Percentiles rank a stretch among this genome's conserved stretches.
phyloP scores from a whole-genome alignment of 2,797 vertebrate genomes.

The Hyperoplus lanceolatus region DNA sequence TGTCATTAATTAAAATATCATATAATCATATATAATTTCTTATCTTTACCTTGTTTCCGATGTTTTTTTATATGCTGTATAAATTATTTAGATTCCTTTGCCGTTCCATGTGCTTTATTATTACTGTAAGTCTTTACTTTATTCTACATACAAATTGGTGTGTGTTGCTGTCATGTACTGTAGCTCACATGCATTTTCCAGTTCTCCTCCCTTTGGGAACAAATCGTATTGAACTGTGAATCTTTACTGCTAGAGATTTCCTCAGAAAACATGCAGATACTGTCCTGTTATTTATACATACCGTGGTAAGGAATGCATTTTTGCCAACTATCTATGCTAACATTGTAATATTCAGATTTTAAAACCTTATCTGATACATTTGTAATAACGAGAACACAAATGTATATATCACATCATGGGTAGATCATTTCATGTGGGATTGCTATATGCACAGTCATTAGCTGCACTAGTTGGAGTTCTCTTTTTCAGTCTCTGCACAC shows the following conservation, averaged over 20 bases:
- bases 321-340: conserved; percentile 9
- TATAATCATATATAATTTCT: too few species aligned
- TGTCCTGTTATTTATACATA: too few species aligned
- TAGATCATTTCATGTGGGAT: conserved; percentile 36
- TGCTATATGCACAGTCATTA: conserved; percentile 50
- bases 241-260: conserved; percentile 18
- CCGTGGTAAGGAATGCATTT: neutral
- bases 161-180: neutral
- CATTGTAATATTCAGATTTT: neutral
- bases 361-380: conserved; percentile 12
- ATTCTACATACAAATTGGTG: too few species aligned
- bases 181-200: neutral
- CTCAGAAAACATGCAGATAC: conserved; percentile 22
- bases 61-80: neutral
- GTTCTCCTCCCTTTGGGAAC: neutral
- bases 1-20: too few species aligned
- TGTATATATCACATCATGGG: conserved; percentile 2
- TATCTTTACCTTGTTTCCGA: neutral
- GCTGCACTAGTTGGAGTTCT: conserved; percentile 41
- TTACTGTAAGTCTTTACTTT: neutral
- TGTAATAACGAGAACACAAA: neutral
- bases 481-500: conserved; percentile 35
- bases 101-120: neutral
- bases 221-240: conserved; percentile 20
- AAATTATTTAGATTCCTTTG: neutral